phyloP scores from a whole-genome alignment of 2,113 vertebrate species.

The Uria aalge region DNA sequence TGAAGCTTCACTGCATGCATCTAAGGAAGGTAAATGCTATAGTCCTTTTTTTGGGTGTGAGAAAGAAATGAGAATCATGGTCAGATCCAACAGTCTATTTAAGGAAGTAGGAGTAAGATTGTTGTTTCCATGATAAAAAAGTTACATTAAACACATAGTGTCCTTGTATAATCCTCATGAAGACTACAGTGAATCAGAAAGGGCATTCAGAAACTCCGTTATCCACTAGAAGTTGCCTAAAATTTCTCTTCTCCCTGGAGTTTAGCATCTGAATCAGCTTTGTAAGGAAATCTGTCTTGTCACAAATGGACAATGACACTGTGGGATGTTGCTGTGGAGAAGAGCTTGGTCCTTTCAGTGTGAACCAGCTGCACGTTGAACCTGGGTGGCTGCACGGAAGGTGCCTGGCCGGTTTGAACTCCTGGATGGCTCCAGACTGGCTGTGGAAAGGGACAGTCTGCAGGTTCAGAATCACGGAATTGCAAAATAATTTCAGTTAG shows the following conservation, averaged over 20 bases:
- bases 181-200: not conserved
- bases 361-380: not conserved
- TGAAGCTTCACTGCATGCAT: not conserved
- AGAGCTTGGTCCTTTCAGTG: not conserved
- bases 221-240: not conserved
- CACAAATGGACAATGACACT: fast-evolving
- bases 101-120: not conserved
- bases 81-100: not conserved
- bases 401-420: fast-evolving
- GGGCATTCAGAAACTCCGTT: not conserved
- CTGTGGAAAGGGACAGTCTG: not conserved
- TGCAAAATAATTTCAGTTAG: not conserved
- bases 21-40: not conserved
- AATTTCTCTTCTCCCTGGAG: not conserved
- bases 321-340: not conserved
- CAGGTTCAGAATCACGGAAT: not conserved
- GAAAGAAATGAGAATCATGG: not conserved
- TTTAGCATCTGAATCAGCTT: not conserved
- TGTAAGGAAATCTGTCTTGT: not conserved
- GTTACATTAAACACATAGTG: not conserved
- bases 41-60: not conserved
- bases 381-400: not conserved
- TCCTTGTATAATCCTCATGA: not conserved
- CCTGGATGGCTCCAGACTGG: fast-evolving
- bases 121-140: not conserved